Evolutionary conservation across 2,888 invertebrate species (phyloP), one percentile per base, ranked within the genome.

Genomic region (Dryobotodes eremita): DNA sequence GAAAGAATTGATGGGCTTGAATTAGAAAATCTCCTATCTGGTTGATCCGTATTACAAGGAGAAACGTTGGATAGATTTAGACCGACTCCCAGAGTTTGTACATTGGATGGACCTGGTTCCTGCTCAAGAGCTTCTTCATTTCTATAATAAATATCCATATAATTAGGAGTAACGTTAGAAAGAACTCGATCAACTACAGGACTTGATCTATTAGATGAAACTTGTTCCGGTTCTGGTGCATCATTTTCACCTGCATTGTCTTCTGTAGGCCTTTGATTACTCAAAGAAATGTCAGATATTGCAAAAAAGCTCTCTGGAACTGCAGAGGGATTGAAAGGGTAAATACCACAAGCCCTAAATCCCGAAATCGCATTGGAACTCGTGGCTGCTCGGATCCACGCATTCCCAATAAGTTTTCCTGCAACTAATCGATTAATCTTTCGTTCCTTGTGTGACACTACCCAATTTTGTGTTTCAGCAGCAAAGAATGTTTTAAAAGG

Each of bases 291-390:
- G 36, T 36, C 69, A 36, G 50, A 57, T 57, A 57, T 70, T 70
- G 55, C 70, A 42, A 70, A 42, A 70, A 70, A 55, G 55, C 55
- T 57, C 59, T 89, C 88, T 48, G 89, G 86, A 50, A 90, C 73
- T 81, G 83, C 85, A 82, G 74, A 46, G 2, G 77, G 77, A 75
- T 85, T 83, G 31, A 81, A 50, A 70, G 88, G 88, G 62, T 74
- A 88, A 87, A 88, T 88, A 36, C 89, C 87, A 61, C 84, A 76
- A 59, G 79, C 82, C 70, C 79, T 62, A 83, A 89, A 89, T 20
- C 86, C 87, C 62, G n/a, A 61, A 55, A 89, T 36, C 75, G 87
- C 87, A 83, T 88, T 89, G 26, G 79, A 71, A 82, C 82, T 61
- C 7, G 84, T 83, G 62, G 89, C 79, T 61, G 88, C 87, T 26